phyloP scores from a whole-genome alignment of 2,797 vertebrate genomes.

The Sebastes diploproa region DNA sequence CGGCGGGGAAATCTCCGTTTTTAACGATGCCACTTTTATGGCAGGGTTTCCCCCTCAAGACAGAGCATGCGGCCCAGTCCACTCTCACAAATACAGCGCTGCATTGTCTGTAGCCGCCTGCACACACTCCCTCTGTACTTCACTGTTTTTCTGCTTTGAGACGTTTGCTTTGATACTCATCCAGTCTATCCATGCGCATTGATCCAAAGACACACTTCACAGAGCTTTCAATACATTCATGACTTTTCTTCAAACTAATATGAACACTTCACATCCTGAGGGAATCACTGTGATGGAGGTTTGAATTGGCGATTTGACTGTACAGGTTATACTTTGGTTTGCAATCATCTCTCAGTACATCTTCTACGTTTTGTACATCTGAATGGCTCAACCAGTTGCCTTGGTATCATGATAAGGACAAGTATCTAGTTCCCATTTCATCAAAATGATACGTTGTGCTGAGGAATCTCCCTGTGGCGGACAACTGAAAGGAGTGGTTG shows the following conservation, averaged over 20 bases:
- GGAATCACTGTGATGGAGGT: background rate
- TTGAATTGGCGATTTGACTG: background rate
- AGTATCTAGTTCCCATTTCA: slow-evolving; percentile 51
- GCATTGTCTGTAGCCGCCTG: slow-evolving; percentile 22
- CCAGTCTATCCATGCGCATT: background rate
- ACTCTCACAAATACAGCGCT: slow-evolving; percentile 9
- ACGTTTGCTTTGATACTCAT: background rate
- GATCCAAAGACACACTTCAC: slow-evolving; percentile 6
- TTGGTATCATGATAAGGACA: slow-evolving; percentile 21
- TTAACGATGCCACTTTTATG: slow-evolving; percentile 52
- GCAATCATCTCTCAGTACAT: background rate
- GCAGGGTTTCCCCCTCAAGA: slow-evolving; percentile 41
- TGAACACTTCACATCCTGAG: background rate
- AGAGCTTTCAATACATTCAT: background rate
- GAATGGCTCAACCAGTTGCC: background rate
- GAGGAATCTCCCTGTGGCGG: slow-evolving; percentile 52
- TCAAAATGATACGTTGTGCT: slow-evolving; percentile 38
- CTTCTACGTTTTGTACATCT: background rate
- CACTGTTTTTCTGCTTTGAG: background rate
- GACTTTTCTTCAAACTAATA: background rate
- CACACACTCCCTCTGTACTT: background rate
- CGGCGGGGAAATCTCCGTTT: slow-evolving; percentile 35
- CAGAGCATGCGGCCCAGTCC: slow-evolving; percentile 4
- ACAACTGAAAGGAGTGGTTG: slow-evolving; percentile 48
- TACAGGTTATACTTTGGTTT: background rate